phyloP scores from a whole-genome alignment of 2,888 invertebrate species.

The Diplolepis rosae region DNA sequence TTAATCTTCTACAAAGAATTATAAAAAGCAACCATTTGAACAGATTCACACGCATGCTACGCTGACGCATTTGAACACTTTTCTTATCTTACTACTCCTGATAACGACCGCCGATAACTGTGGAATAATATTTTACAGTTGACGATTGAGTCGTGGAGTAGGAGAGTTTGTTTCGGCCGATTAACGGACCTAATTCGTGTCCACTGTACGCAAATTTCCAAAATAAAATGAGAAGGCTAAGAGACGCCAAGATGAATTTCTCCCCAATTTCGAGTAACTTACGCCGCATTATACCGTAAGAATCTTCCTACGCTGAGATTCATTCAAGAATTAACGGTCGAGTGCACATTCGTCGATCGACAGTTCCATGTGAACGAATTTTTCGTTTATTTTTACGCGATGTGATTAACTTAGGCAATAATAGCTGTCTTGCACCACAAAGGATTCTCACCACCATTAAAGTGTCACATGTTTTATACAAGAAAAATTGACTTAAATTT shows the following conservation, averaged over 20 bases:
- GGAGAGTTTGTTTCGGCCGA: slow-evolving; percentile 15
- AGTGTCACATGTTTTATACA: slow-evolving; percentile 10
- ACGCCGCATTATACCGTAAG: slow-evolving; percentile 45
- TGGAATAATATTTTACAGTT: slow-evolving; percentile 42
- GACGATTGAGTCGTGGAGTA: slow-evolving; percentile 20
- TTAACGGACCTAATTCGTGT: background rate
- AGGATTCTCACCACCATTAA: slow-evolving; percentile 3
- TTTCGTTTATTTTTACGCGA: slow-evolving; percentile 21
- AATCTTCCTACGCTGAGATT: slow-evolving; percentile 16
- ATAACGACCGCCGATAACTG: slow-evolving; percentile 49
- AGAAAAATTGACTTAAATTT: slow-evolving; percentile 25
- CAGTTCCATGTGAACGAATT: slow-evolving; percentile 13
- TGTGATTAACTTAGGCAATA: slow-evolving; percentile 25
- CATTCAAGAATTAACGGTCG: slow-evolving; percentile 19
- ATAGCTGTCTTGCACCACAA: slow-evolving; percentile 15
- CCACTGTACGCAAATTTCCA: background rate
- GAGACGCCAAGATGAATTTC: slow-evolving; percentile 37
- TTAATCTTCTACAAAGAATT: slow-evolving; percentile 1
- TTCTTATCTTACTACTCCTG: slow-evolving; percentile 36
- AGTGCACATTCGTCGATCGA: slow-evolving; percentile 19
- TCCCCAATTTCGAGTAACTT: slow-evolving; percentile 39
- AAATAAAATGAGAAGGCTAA: slow-evolving; percentile 40
- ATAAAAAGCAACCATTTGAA: slow-evolving; percentile 8
- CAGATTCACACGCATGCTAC: slow-evolving; percentile 10
- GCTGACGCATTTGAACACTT: background rate